Percentiles rank a stretch among this genome's conserved stretches.
Conservation (phyloP, 2,113 vertebrate species). For the Dendrocopos noguchii region DNA sequence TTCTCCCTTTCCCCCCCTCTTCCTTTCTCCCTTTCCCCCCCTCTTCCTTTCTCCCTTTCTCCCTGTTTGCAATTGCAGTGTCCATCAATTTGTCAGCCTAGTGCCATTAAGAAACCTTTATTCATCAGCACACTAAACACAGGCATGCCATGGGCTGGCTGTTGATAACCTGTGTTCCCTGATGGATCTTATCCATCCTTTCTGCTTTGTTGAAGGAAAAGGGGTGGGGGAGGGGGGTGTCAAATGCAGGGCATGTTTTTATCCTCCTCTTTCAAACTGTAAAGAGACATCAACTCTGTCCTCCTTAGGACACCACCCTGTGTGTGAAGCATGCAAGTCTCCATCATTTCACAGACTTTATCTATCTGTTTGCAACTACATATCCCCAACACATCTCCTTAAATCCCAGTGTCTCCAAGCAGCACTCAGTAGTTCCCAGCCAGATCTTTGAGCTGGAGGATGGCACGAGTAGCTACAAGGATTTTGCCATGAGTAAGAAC, state of each 20-base stretch:
- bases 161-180: not conserved
- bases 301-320: not conserved
- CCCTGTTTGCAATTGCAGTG: too few relatives aligned
- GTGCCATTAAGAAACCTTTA: too few relatives aligned
- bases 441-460: constrained; percentile 96
- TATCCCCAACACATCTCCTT: not conserved
- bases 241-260: not conserved
- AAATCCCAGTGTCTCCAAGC: constrained; percentile 88
- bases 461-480: constrained; percentile 94
- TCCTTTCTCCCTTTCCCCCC: too few relatives aligned
- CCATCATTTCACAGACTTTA: not conserved
- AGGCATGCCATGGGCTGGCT: not conserved
- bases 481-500: constrained; percentile 97
- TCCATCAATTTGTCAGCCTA: too few relatives aligned
- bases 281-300: not conserved
- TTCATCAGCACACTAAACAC: too few relatives aligned
- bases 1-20: too few relatives aligned
- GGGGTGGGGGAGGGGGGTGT: not conserved
- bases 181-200: not conserved
- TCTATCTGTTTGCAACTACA: not conserved
- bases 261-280: not conserved
- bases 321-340: not conserved
- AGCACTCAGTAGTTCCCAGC: constrained; percentile 95
- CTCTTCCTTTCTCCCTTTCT: too few relatives aligned
- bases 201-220: not conserved